Percentiles rank a stretch among this genome's conserved stretches.
These are phyloP conservation scores for Frankliniella fusca DNA, from an alignment of 2,888 invertebrate species.

Conservation along the genomic window DNA sequence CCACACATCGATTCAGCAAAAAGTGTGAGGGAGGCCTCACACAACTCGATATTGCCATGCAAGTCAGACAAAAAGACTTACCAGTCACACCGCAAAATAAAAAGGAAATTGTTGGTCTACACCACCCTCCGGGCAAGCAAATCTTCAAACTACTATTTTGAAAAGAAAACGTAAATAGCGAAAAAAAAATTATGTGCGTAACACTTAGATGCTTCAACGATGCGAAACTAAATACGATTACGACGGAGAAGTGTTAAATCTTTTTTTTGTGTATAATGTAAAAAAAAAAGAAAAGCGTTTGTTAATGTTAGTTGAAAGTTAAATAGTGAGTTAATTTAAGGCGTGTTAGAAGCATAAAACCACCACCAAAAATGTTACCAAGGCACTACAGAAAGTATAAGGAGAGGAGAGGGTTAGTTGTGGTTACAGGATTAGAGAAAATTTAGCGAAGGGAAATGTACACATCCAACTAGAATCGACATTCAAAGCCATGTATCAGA, in stretches of 20 bases:
- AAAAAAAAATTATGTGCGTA: too few relatives aligned
- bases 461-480: not conserved
- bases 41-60: not conserved
- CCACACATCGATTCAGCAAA: too few relatives aligned
- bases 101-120: not conserved
- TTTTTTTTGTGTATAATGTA: not conserved
- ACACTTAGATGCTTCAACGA: too few relatives aligned
- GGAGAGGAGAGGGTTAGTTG: not conserved
- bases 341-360: not conserved
- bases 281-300: not conserved
- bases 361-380: conserved; percentile 29
- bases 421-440: not conserved
- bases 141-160: not conserved
- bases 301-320: not conserved
- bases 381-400: not conserved
- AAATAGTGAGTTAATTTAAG: not conserved
- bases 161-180: not conserved
- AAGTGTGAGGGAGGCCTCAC: not conserved
- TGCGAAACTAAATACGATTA: not conserved
- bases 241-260: not conserved
- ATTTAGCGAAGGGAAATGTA: not conserved
- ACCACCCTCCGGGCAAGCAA: not conserved
- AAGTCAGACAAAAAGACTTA: not conserved
- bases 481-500: conserved; percentile 35
- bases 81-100: not conserved